Base-by-base conservation (phyloP, 92 coral and sea anemone species). In the Siderastrea siderea region DNA sequence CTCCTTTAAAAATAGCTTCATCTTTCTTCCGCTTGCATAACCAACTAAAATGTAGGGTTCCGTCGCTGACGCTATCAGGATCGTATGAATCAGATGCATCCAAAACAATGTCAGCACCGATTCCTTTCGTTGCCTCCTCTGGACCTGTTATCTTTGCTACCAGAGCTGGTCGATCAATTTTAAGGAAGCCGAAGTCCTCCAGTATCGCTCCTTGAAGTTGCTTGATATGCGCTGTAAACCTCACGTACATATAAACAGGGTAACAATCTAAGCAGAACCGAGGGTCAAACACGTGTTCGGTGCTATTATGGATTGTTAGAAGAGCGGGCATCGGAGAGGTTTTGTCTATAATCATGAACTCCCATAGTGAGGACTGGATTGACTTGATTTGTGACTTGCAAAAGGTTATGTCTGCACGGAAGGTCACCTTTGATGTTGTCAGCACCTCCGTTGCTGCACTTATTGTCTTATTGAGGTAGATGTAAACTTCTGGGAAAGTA, bases 11-110 rank as follows among this genome's bases (percentile, higher is more conserved):
- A 60, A 48, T 10, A 6, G 12, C 44, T 5, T 46, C 19, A 16
- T 19, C 69, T 6, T 55, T 57, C 59, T 46, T n/a, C 6, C 45
- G 57, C 4, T 44, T 46, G 59, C 86, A 82, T 11, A 47, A 17
- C 86, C 86, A 82, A 10, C 46, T 44, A 47, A 70, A 82, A 16
- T 11, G 38, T 17, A 82, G 49, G 1, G 6, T 13, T 55, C 78
- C 78, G 12, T 70, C 3, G 6, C 54, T 72, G 6, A 43, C 26
- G 12, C 38, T 45, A 62, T 82, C 86, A 1, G 86, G 86, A 19
- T 82, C 78, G 48, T 46, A 45, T n/a, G 94, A 88, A 12, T 73
- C 67, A 6, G 60, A 77, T 2, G 89, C 94, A 55, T 78, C 66
- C 48, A 91, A 91, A 13, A n/a, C 11, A 3, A 84, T 62, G 38